Evolutionary conservation across 2,797 vertebrate species (phyloP), one percentile per base, ranked within the genome.

Genomic region (Sebastes diploproa): DNA sequence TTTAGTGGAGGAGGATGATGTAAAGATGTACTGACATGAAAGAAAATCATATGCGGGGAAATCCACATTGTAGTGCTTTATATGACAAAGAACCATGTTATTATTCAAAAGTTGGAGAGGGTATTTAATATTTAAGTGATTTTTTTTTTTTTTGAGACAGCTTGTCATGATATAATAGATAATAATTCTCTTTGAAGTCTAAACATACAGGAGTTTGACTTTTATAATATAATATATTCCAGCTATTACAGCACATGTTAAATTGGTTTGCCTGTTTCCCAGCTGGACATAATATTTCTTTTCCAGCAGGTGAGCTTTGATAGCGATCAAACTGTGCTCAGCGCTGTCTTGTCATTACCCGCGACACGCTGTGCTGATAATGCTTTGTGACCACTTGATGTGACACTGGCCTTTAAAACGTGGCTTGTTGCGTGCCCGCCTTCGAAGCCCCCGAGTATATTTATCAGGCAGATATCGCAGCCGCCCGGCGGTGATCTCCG

Each of bases 391-490:
- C 82, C 78, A 66, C 82, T 89, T 69, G 73, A 91, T 78, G 76
- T 82, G 74, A 85, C 82, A 38, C 77, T 87, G 82, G 77, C 88
- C 86, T 93, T 88, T 93, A 87, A 87, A 84, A 54, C 70, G 30
- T 13, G 55, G 68, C 81, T 71, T 64, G 55, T 68, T 82, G 71
- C 66, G 27, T 64, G 66, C 46, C 67, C 42, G 75, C 83, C 81
- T 83, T 82, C 18, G 7, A 32, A 72, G 52, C 75, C 82, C 88
- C 80, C 1, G 63, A 70, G 85, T 89, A 63, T 87, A 91, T 93
- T 91, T 91, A 91, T 93, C 91, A 90, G 78, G 76, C 90, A 86
- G 86, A 93, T 87, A 91, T 83, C 66, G 6, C 78, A 23, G 73
- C 56, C 30, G 25, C 68, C 78, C 12, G 9, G 64, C 32, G 71